Evolutionary conservation across 1,140 invertebrate species (phyloP).

Genomic region (Dolichoris vasculosae): DNA sequence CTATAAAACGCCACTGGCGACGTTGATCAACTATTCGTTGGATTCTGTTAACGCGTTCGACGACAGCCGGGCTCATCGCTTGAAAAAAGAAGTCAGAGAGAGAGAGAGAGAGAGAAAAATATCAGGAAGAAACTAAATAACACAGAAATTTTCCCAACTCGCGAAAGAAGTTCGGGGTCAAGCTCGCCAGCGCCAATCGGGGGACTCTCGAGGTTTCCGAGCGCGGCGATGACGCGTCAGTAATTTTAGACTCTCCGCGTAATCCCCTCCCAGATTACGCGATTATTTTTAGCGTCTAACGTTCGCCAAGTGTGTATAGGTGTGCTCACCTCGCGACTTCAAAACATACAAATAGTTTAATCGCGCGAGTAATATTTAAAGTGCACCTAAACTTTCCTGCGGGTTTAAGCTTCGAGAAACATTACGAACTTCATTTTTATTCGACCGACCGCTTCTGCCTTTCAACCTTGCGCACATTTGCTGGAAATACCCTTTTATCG

Average conservation of each 20-base stretch:
- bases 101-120: neutral
- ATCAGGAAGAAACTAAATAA: neutral
- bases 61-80: neutral
- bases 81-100: neutral
- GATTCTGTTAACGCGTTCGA: conserved; percentile 1
- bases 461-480: too few relatives aligned
- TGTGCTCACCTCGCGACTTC: neutral
- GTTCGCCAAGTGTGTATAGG: neutral
- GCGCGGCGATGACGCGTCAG: conserved; percentile 43
- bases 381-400: too few relatives aligned
- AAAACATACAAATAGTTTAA: too few relatives aligned
- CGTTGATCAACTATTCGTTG: neutral
- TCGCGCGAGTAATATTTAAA: neutral
- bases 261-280: conserved; percentile 31
- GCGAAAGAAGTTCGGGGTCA: conserved; percentile 51
- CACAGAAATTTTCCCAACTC: conserved; percentile 8
- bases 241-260: conserved; percentile 50
- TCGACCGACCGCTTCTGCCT: neutral
- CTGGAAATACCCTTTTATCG: neutral
- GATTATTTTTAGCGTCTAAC: conserved; percentile 45
- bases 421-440: neutral
- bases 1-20: neutral
- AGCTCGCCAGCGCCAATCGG: conserved; percentile 11
- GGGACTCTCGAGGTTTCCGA: conserved; percentile 2
- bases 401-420: too few relatives aligned